Evolutionary conservation across 2,113 vertebrate genomes (phyloP), one percentile per base, ranked within the genome.

Genomic region (Sylvia atricapilla): DNA sequence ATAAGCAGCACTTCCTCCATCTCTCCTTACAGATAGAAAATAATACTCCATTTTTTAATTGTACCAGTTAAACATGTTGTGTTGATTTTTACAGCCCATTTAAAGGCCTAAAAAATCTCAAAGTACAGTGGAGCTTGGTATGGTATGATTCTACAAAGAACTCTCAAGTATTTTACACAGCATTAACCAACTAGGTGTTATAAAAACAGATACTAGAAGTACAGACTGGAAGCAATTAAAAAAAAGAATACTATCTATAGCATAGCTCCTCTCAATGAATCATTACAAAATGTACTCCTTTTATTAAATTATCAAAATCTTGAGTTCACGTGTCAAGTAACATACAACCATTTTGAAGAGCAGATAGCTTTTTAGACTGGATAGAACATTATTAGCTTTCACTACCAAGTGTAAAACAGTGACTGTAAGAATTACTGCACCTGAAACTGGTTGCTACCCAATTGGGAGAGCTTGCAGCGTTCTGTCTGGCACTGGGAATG

Each of bases 401-500:
- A 50, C 10, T 50, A 43, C 4, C 24, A 62, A 43, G 35, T 12
- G 20, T 28, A 28, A n/a, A 87, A 69, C 5, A 78, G 30, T 30
- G 33, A 94, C 6, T 86, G 3, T 67, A 90, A 78, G 5, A n/a
- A 56, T n/a, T 78, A 84, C 73, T 90, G 41, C 90, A 98, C 98
- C 98, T 98, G 93, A 97, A 97, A 95, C 96, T 96, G 55, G 94
- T 68, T 90, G 97, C 75, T 84, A 96, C 93, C 98, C 98, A 98
- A 62, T 75, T 97, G 25, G 96, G 92, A 95, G 97, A 97, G 66
- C 76, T 95, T 86, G 94, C 58, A 83, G 82, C 89, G 72, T 28
- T 97, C 60, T 21, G 84, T 93, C 81, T 97, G 69, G 93, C 90
- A 90, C 68, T 96, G 94, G 96, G 98, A 95, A 99, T 98, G 59